Conservation (phyloP, 2,113 vertebrate species). For the Prinia subflava region DNA sequence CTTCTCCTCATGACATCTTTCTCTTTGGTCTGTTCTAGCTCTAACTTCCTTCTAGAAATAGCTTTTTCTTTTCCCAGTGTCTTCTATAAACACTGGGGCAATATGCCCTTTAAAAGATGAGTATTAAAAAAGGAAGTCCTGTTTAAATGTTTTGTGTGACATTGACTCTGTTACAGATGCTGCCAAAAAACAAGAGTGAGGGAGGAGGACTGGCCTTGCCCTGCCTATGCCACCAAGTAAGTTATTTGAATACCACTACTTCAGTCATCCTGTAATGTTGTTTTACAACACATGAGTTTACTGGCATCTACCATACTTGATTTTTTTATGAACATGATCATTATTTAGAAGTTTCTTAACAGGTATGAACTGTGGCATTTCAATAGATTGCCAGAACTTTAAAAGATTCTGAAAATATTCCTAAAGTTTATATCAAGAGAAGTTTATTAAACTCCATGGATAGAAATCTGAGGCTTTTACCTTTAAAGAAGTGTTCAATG, state of each 20-base stretch:
- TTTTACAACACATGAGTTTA: background rate
- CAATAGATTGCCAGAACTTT: background rate
- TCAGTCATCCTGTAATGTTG: accelerated
- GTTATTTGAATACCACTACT: background rate
- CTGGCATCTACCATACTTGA: background rate
- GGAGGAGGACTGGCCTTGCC: background rate
- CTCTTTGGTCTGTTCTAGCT: background rate
- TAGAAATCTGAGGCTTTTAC: background rate
- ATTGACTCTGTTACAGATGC: background rate
- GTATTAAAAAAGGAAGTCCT: background rate
- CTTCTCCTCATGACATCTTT: background rate
- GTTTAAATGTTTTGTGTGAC: background rate
- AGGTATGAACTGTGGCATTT: background rate
- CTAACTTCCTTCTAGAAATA: background rate
- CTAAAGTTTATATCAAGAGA: background rate
- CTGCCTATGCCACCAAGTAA: too few species aligned
- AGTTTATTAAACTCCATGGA: background rate
- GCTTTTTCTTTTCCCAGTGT: background rate
- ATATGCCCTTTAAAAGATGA: background rate
- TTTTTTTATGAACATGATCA: background rate
- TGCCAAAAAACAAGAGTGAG: background rate
- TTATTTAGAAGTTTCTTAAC: background rate
- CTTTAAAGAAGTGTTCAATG: background rate
- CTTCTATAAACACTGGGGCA: background rate
- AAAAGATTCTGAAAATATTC: background rate